Evolutionary conservation across 2,113 vertebrate genomes (phyloP).

Genomic region (Antechinus stuartii): DNA sequence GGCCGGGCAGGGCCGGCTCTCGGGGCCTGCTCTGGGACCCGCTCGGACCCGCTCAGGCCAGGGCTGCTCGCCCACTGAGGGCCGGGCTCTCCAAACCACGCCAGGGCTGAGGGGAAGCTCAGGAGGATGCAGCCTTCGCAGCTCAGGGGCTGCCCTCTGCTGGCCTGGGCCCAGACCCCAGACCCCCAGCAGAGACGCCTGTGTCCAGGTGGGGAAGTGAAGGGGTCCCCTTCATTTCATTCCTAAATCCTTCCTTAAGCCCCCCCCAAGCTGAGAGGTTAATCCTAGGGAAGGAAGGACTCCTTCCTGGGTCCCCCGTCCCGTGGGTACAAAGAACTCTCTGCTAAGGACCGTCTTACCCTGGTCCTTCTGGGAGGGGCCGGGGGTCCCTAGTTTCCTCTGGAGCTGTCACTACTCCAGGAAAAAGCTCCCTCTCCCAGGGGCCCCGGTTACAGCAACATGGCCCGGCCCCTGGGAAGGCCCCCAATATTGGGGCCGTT

Average conservation of each 20-base stretch:
- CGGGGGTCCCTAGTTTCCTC: not conserved
- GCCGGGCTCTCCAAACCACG: not conserved
- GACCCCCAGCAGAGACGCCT: not conserved
- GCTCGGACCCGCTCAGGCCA: not conserved
- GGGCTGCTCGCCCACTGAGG: not conserved
- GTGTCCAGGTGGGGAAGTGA: no score
- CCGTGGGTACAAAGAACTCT: no score
- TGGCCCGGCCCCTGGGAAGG: not conserved
- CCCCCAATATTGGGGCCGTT: no score
- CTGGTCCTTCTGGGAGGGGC: not conserved
- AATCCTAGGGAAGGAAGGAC: no score
- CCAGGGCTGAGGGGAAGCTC: not conserved
- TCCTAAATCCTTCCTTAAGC: not conserved
- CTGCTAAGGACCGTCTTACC: not conserved
- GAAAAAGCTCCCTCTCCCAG: slow-evolving; percentile 3
- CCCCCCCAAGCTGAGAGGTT: no score
- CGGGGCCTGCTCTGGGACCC: not conserved
- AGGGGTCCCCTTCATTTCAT: not conserved
- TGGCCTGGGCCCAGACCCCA: not conserved
- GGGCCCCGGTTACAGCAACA: not conserved
- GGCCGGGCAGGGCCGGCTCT: not conserved
- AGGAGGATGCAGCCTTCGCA: not conserved
- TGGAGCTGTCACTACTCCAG: not conserved
- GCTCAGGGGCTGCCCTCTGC: not conserved
- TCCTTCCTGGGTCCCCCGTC: no score